Evolutionary conservation across 2,888 invertebrate genomes (phyloP).

Genomic region (Melikaiella ostensackeni): DNA sequence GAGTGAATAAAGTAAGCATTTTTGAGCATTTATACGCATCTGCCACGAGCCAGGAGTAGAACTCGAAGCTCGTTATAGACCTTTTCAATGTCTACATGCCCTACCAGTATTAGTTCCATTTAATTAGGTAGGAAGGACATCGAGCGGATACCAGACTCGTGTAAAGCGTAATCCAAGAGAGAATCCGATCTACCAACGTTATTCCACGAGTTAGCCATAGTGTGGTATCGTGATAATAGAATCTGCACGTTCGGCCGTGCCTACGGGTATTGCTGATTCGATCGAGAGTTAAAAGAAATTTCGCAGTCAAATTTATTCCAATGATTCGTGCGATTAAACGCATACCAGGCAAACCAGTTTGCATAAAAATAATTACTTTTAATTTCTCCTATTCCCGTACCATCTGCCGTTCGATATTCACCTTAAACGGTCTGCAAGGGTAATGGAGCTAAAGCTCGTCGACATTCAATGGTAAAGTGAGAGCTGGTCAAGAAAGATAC

Average conservation of each 20-base stretch:
- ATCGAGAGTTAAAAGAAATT: conserved; percentile 55
- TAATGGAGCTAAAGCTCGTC: neutral
- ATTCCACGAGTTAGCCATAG: conserved; percentile 53
- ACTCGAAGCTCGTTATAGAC: conserved; percentile 51
- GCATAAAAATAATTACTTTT: conserved; percentile 47
- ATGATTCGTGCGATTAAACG: conserved; percentile 46
- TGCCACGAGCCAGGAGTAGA: conserved; percentile 35
- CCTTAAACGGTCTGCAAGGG: neutral
- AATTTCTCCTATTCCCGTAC: conserved; percentile 30
- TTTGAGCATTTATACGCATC: neutral
- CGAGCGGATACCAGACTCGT: conserved; percentile 58
- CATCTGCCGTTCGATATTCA: conserved; percentile 26
- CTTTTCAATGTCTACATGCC: conserved; percentile 57
- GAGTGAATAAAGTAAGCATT: neutral
- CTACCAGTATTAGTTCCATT: conserved; percentile 64
- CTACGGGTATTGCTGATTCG: conserved; percentile 50
- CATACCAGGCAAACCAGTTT: conserved; percentile 52
- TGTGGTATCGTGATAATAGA: conserved; percentile 63
- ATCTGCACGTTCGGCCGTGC: conserved; percentile 61
- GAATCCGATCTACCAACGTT: conserved; percentile 61
- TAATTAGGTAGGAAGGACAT: conserved; percentile 64
- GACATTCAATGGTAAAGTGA: neutral
- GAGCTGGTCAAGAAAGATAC: neutral
- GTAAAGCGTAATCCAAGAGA: conserved; percentile 65
- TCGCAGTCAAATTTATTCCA: conserved; percentile 56